phyloP scores from a whole-genome alignment of 2,888 invertebrate genomes.

The Scaptomyza cyrtandrae region DNA sequence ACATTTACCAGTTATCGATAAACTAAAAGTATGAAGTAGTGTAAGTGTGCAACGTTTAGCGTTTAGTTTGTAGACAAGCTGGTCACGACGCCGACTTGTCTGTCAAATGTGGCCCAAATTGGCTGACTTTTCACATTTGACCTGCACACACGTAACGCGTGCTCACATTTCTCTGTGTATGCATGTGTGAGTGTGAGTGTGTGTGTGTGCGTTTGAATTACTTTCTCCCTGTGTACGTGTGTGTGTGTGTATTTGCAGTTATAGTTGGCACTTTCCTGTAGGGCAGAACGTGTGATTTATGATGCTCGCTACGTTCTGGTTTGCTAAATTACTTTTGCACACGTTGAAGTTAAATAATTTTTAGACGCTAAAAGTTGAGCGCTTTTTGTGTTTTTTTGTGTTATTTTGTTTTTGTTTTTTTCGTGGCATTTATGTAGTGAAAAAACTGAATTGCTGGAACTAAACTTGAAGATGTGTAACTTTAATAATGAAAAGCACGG shows the following conservation, averaged over 20 bases:
- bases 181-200: conserved; percentile 5
- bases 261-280: conserved; percentile 57
- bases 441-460: conserved; percentile 47
- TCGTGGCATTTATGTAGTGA: conserved; percentile 10
- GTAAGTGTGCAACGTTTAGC: conserved; percentile 3
- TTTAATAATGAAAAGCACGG: conserved; percentile 38
- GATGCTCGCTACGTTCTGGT: conserved; percentile 63
- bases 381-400: conserved; percentile 33
- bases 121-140: conserved; percentile 79
- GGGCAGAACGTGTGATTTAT: conserved; percentile 71
- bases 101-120: conserved; percentile 75
- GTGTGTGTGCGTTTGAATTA: conserved; percentile 10
- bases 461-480: conserved; percentile 40
- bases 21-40: neutral
- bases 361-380: conserved; percentile 52
- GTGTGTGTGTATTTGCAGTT: conserved; percentile 46
- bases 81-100: conserved; percentile 63
- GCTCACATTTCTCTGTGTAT: conserved; percentile 8
- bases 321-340: conserved; percentile 72
- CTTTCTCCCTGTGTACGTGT: conserved; percentile 10
- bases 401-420: no score
- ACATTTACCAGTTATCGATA: neutral
- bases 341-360: conserved; percentile 62
- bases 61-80: conserved; percentile 40
- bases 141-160: conserved; percentile 75